phyloP scores from a whole-genome alignment of 2,113 vertebrate genomes.

The Hippopotamus amphibius region DNA sequence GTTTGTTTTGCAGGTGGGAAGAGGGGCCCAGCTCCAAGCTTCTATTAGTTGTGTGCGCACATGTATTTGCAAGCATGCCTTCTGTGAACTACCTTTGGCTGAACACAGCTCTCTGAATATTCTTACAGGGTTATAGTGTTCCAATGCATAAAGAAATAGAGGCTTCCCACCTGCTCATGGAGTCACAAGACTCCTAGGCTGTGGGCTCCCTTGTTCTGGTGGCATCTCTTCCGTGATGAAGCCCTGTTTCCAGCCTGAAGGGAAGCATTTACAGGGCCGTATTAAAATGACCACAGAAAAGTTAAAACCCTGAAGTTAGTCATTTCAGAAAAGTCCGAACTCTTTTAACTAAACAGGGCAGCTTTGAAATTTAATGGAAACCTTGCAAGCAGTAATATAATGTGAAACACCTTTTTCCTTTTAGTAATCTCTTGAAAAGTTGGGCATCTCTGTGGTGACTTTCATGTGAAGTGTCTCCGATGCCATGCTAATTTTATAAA shows the following conservation, averaged over 20 bases:
- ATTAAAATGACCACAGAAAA: constrained; percentile 53
- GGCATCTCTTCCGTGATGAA: not conserved
- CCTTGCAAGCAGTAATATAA: not conserved
- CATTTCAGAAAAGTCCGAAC: not conserved
- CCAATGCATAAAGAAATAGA: not conserved
- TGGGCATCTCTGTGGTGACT: constrained; percentile 17
- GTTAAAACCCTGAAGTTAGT: constrained; percentile 30
- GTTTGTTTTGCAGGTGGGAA: not conserved
- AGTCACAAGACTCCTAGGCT: not conserved
- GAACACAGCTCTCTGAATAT: not conserved
- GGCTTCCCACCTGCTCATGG: not conserved
- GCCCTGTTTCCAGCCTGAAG: not conserved
- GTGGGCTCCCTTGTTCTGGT: not conserved
- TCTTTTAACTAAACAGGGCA: constrained; percentile 49
- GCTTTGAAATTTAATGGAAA: constrained; percentile 62
- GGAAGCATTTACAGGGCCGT: not conserved
- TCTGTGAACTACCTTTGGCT: not conserved
- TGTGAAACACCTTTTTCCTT: not conserved
- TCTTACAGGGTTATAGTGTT: not conserved
- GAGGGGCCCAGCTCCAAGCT: not conserved
- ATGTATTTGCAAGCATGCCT: rapidly evolving
- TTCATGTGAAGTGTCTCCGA: constrained; percentile 41
- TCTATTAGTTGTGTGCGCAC: rapidly evolving
- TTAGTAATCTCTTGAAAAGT: constrained; percentile 21
- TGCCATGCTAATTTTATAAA: constrained; percentile 25